phyloP scores from a whole-genome alignment of 2,113 vertebrate genomes.

The Gambusia affinis region DNA sequence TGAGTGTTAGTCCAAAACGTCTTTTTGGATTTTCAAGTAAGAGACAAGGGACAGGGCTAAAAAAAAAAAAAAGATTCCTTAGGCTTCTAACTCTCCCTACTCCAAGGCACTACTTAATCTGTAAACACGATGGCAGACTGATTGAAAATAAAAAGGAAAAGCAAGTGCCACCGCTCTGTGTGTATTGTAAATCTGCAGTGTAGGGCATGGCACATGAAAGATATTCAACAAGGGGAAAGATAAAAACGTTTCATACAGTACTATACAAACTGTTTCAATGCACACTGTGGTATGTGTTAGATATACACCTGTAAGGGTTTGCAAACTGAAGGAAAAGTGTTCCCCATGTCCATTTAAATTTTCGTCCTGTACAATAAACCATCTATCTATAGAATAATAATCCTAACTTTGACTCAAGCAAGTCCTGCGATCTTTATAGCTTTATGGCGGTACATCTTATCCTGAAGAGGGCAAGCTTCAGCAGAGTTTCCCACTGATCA shows the following conservation, averaged over 20 bases:
- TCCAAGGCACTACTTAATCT: constrained; percentile 84
- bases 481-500: constrained; percentile 22
- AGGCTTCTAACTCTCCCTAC: constrained; percentile 51
- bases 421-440: constrained; percentile 7
- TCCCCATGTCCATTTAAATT: constrained; percentile 41
- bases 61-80: constrained; percentile 22
- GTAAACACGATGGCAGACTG: constrained; percentile 80
- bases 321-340: constrained; percentile 53
- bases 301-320: constrained; percentile 52
- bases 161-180: constrained; percentile 38
- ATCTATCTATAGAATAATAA: constrained; percentile 36
- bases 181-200: constrained; percentile 46
- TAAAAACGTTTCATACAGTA: constrained; percentile 51
- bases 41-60: constrained; percentile 14
- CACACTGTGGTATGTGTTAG: constrained; percentile 45
- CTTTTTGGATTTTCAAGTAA: constrained; percentile 43
- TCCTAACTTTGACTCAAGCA: constrained; percentile 29
- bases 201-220: constrained; percentile 56
- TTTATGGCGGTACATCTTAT: constrained; percentile 17
- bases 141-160: constrained; percentile 50
- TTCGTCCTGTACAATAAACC: constrained; percentile 28
- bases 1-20: constrained; percentile 46
- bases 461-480: constrained; percentile 15
- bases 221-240: constrained; percentile 39
- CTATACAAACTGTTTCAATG: constrained; percentile 54